phyloP scores from a whole-genome alignment of 2,888 invertebrate species.

The Plagodis dolabraria region DNA sequence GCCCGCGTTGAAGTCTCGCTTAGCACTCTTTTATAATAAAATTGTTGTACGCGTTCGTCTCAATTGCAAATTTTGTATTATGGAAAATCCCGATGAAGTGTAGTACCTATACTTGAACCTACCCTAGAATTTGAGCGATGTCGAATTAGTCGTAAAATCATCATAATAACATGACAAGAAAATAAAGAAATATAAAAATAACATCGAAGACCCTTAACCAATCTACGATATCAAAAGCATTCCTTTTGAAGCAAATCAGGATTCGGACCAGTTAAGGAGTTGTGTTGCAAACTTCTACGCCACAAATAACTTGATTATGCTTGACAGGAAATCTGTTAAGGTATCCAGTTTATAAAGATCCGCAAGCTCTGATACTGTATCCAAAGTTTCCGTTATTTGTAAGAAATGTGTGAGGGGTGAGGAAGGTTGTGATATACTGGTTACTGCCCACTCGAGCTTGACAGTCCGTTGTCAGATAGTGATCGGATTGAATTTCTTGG shows the following conservation, averaged over 20 bases:
- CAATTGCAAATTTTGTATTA: too few species aligned
- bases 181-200: neutral
- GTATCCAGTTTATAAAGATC: conserved; percentile 30
- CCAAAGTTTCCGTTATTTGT: conserved; percentile 2
- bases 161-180: too few species aligned
- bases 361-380: conserved; percentile 16
- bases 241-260: conserved; percentile 42
- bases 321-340: conserved; percentile 45
- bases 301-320: conserved; percentile 50
- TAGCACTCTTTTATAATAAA: too few species aligned
- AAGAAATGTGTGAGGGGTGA: neutral
- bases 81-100: too few species aligned
- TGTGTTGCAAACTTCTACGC: conserved; percentile 37
- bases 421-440: conserved; percentile 37
- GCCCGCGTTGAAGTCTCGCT: too few species aligned
- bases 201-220: conserved; percentile 2
- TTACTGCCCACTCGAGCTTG: conserved; percentile 41
- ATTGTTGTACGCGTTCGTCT: too few species aligned
- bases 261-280: conserved; percentile 40
- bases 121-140: too few species aligned
- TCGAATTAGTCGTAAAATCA: too few species aligned
- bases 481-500: conserved; percentile 48
- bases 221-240: conserved; percentile 39
- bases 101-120: too few species aligned
- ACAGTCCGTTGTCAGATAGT: conserved; percentile 41